phyloP scores from a whole-genome alignment of 2,113 vertebrate genomes.

The Dunckerocampus dactyliophorus region DNA sequence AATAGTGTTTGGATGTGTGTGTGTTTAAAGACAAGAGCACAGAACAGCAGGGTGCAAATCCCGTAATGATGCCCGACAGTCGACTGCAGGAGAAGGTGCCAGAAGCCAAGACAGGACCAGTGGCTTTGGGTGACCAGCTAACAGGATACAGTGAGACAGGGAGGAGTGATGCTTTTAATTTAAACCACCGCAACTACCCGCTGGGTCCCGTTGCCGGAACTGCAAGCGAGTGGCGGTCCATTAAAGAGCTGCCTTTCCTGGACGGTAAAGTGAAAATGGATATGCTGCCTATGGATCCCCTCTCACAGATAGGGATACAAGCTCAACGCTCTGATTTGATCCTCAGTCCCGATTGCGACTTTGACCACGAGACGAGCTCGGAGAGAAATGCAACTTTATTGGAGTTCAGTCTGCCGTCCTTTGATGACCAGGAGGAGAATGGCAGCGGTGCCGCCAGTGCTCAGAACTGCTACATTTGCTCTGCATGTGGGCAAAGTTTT shows the following conservation, averaged over 20 bases:
- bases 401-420: background rate
- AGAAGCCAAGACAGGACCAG: slow-evolving; percentile 2
- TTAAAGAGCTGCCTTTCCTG: slow-evolving; percentile 1
- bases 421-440: background rate
- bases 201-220: background rate
- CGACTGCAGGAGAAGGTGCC: slow-evolving; percentile 5
- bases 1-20: background rate
- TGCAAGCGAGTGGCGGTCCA: background rate
- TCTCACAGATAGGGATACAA: background rate
- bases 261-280: slow-evolving; percentile 5
- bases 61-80: slow-evolving; percentile 29
- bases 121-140: slow-evolving; percentile 18
- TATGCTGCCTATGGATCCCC: background rate
- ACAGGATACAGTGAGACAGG: background rate
- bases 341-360: background rate
- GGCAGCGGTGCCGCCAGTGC: background rate
- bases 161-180: slow-evolving; percentile 2
- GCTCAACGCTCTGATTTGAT: background rate
- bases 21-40: slow-evolving; percentile 34
- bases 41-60: slow-evolving; percentile 35
- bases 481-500: slow-evolving; percentile 6
- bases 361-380: background rate
- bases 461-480: slow-evolving; percentile 12
- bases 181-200: background rate
- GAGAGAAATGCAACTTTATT: background rate